These are phyloP conservation scores for Alosa alosa DNA, from an alignment of 2,113 vertebrate genomes.

Conservation along the genomic window DNA sequence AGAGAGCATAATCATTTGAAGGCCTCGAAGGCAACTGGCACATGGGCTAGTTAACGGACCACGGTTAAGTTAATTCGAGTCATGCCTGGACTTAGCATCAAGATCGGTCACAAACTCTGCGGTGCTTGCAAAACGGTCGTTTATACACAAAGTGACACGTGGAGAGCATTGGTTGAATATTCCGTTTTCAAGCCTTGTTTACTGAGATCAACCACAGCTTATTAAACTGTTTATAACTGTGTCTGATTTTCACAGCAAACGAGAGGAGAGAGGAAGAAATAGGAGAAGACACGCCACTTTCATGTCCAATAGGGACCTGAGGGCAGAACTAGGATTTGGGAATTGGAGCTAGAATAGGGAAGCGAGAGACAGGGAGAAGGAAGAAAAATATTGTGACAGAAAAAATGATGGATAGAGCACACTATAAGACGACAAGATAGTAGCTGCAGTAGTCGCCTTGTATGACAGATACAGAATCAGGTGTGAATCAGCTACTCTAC, in stretches of 20 bases:
- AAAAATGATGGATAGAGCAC: conserved; percentile 14
- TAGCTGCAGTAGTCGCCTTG: too few species aligned
- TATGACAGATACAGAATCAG: too few species aligned
- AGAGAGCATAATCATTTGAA: background rate
- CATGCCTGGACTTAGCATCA: background rate
- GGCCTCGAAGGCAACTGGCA: background rate
- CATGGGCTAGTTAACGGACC: background rate
- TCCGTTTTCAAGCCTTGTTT: conserved; percentile 58
- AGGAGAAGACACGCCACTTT: conserved; percentile 9
- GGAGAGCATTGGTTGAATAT: background rate
- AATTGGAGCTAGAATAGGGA: conserved; percentile 17
- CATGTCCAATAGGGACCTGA: background rate
- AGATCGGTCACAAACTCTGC: background rate
- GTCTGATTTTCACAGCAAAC: conserved; percentile 62
- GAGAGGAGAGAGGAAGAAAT: conserved; percentile 40
- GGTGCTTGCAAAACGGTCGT: background rate
- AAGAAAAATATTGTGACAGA: background rate
- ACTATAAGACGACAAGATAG: background rate
- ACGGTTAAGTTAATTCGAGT: background rate
- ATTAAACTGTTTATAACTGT: conserved; percentile 71
- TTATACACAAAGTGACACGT: background rate
- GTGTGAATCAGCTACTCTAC: too few species aligned
- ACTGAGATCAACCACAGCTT: conserved; percentile 65
- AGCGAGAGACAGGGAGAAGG: background rate
- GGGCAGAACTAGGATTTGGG: background rate